Evolutionary conservation across 1,140 invertebrate genomes (phyloP), one percentile per base, ranked within the genome.

Genomic region (Frieseomelitta varia): DNA sequence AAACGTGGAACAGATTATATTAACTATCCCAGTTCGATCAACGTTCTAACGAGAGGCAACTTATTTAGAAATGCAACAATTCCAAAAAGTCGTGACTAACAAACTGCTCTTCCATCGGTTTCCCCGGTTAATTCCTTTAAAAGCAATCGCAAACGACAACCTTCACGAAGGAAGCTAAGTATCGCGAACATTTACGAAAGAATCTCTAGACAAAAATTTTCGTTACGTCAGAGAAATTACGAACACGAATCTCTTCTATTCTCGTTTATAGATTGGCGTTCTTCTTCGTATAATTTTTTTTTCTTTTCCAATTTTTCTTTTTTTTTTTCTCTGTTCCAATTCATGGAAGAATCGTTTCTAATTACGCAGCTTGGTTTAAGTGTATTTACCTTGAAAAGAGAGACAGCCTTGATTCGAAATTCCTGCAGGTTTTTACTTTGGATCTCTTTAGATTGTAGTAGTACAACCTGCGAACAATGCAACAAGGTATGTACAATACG

Each of bases 401-500:
- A 87, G 81, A 87, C 81, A 88, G 88, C 86, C 88, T 87, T 83
- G 88, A 87, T 88, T 87, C 86, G 83, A 90, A 90, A 90, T 88
- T 90, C 89, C 88, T 84, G 88, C 77, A 90, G 89, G 79, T 81
- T 90, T 90, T 90, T 90, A 90, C 89, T 86, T 90, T 90, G 89
- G 89, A 90, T 90, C 88, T 87, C 89, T 90, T 90, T 88, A 90
- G 89, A 90, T 90, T 88, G 88, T 90, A 90, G 88, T 84, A 89
- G 82, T 79, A 87, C 89, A 90, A 90, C 89, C 89, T 90, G 89
- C 80, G 89, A 90, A 90, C 89, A 90, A 90, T 90, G 88, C 89
- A 90, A 90, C 89, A 90, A 90, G 88, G 88, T 90, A 90, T 90
- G 88, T 90, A 90, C 88, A 90, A 83, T 89, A 86, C 87, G 88